Evolutionary conservation across 1,140 invertebrate species (phyloP).

Genomic region (Melitaea cinxia): DNA sequence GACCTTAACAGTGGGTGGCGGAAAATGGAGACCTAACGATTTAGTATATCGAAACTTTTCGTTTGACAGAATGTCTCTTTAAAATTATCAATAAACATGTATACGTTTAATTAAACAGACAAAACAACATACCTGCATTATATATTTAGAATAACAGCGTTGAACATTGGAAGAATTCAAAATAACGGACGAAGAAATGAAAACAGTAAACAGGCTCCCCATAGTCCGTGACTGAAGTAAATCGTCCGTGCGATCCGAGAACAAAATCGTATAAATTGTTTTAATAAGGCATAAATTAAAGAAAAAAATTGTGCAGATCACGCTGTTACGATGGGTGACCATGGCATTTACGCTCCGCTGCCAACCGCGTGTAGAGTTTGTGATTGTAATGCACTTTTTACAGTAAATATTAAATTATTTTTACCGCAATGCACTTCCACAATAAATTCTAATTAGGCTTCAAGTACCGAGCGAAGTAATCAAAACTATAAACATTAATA

Average conservation of each 20-base stretch:
- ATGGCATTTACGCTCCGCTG: conserved; percentile 76
- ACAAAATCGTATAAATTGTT: conserved; percentile 67
- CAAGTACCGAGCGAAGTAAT: not conserved
- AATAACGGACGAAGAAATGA: conserved; percentile 63
- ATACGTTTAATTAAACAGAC: not conserved
- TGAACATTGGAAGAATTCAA: conserved; percentile 48
- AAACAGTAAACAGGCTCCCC: conserved; percentile 51
- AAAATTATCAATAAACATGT: not conserved
- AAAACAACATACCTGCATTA: not conserved
- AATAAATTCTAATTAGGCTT: conserved; percentile 26
- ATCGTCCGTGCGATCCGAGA: conserved; percentile 59
- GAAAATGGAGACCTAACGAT: not conserved
- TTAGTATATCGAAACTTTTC: too few relatives aligned
- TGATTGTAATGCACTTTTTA: conserved; percentile 63
- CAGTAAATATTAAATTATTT: conserved; percentile 40
- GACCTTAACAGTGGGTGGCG: conserved; percentile 70
- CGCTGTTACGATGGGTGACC: conserved; percentile 68
- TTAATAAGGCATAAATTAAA: conserved; percentile 64
- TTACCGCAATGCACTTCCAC: conserved; percentile 32
- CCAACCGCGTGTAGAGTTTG: conserved; percentile 55
- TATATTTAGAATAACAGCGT: conserved; percentile 4
- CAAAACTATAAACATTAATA: not conserved
- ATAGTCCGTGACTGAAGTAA: conserved; percentile 52
- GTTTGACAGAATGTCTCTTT: conserved; percentile 3
- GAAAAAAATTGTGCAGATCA: conserved; percentile 57